Percentiles rank a stretch among this genome's conserved stretches.
phyloP scores from a whole-genome alignment of 2,888 invertebrate genomes.

The Pyrocoelia pectoralis region DNA sequence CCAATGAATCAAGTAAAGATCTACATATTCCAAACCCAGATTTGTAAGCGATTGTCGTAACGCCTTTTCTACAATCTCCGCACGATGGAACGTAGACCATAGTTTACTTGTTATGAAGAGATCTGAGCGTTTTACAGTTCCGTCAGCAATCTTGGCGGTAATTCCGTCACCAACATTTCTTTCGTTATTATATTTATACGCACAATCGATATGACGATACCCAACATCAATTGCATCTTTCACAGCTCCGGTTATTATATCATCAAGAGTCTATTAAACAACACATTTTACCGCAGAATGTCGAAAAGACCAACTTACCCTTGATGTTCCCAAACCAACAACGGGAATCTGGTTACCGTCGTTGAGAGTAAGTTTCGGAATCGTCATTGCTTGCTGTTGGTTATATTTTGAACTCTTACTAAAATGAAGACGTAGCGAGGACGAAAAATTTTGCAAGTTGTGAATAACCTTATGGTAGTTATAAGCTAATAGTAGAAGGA shows the following conservation, averaged over 20 bases:
- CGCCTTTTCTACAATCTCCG: conserved; percentile 76
- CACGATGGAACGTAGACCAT: conserved; percentile 81
- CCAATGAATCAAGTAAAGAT: conserved; percentile 93
- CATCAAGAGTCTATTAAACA: conserved; percentile 65
- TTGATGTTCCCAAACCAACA: conserved; percentile 73
- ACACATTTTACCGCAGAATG: neutral
- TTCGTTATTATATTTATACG: conserved; percentile 72
- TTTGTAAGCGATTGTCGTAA: conserved; percentile 73
- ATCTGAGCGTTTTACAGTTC: conserved; percentile 70
- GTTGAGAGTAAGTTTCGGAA: conserved; percentile 57
- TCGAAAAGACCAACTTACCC: conserved; percentile 57
- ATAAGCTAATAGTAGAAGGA: too few relatives aligned
- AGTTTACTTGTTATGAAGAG: conserved; percentile 74
- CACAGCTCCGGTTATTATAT: conserved; percentile 69
- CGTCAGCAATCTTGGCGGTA: conserved; percentile 66
- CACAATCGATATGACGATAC: conserved; percentile 79
- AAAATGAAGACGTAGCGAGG: too few relatives aligned
- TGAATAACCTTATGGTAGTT: too few relatives aligned
- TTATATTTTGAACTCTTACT: too few relatives aligned
- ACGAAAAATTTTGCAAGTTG: too few relatives aligned
- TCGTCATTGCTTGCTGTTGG: too few relatives aligned
- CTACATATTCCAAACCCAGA: conserved; percentile 80
- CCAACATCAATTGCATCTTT: conserved; percentile 77
- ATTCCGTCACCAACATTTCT: conserved; percentile 71
- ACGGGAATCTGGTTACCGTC: conserved; percentile 67